Percentiles rank a stretch among this genome's conserved stretches.
Evolutionary conservation across 2,113 vertebrate genomes (phyloP).

Genomic region (Solea senegalensis): DNA sequence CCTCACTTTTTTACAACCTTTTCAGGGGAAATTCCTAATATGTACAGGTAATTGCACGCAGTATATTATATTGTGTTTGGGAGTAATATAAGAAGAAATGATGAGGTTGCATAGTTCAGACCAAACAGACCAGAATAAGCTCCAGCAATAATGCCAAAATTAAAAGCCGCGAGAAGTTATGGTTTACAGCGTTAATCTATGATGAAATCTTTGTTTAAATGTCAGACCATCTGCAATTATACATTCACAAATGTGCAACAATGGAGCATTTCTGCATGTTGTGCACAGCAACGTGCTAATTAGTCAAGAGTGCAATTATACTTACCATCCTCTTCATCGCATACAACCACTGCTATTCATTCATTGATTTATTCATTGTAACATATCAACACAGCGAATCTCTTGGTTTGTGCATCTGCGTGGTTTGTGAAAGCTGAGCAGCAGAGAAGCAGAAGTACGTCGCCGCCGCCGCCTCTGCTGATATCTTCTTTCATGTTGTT

Average conservation of each 20-base stretch:
- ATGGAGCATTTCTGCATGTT: constrained; percentile 23
- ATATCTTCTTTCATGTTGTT: constrained; percentile 6
- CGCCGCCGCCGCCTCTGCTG: not conserved
- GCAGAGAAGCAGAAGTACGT: not conserved
- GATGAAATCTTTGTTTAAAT: constrained; percentile 32
- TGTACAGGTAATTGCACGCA: not conserved
- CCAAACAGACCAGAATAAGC: not conserved
- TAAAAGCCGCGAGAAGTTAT: constrained; percentile 17
- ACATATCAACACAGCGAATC: too few relatives aligned
- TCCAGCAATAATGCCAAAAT: constrained; percentile 10
- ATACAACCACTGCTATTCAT: constrained; percentile 36
- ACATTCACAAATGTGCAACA: constrained; percentile 36
- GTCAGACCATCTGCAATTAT: constrained; percentile 32
- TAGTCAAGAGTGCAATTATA: constrained; percentile 59
- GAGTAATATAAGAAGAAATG: constrained; percentile 6
- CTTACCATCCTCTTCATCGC: constrained; percentile 60
- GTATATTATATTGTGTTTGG: not conserved
- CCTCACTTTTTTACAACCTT: not conserved
- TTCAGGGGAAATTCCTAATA: not conserved
- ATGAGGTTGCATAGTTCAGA: not conserved
- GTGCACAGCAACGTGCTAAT: constrained; percentile 23
- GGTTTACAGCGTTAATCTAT: constrained; percentile 32
- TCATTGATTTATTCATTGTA: constrained; percentile 48
- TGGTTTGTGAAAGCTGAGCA: not conserved
- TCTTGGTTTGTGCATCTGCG: too few relatives aligned